Base-by-base conservation (phyloP, 2,888 invertebrate species). In the Ichneumoninae sp. region DNA sequence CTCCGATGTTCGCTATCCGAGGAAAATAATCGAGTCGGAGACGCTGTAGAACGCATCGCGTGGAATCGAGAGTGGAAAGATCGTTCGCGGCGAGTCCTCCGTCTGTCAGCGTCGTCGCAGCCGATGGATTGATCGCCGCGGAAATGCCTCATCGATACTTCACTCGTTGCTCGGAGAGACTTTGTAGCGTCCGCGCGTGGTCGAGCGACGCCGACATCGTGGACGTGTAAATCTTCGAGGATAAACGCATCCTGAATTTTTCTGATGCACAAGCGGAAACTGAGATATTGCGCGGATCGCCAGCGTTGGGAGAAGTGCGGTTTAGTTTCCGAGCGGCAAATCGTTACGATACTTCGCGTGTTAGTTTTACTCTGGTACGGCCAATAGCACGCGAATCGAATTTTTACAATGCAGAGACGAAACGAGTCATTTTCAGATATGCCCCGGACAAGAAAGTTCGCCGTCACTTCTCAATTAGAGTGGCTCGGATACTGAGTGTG, bases 61-160 rank as follows among this genome's bases (percentile, higher is more conserved):
- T 44, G 78, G 40, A 74, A 83, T 79, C 73, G 73, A 22, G 78
- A 79, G 47, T 33, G 60, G 60, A 78, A 69, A 70, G 73, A 78
- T 78, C 77, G 60, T 76, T 68, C 50, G 69, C 47, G 33, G 70
- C 10, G 82, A 71, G 76, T 65, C 50, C 66, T 78, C 71, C 70
- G 44, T 26, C 70, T 75, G 79, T 79, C 79, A 70, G 74, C 44
- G 69, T 60, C 52, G 36, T 63, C 65, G 57, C 66, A 47, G 47
- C 52, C 50, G 40, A 70, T 79, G 79, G 79, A 83, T 83, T 79
- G 79, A 83, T 83, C 75, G 79, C 70, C 79, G 57, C 83, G 79
- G 83, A 83, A 83, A 79, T 79, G 63, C 79, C 70, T 65, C 75
- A 79, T 83, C 83, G 83, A 83, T 83, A 83, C 75, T 83, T 83